Base-by-base conservation (phyloP, 2,797 vertebrate genomes). In the Aselliscus stoliczkanus region DNA sequence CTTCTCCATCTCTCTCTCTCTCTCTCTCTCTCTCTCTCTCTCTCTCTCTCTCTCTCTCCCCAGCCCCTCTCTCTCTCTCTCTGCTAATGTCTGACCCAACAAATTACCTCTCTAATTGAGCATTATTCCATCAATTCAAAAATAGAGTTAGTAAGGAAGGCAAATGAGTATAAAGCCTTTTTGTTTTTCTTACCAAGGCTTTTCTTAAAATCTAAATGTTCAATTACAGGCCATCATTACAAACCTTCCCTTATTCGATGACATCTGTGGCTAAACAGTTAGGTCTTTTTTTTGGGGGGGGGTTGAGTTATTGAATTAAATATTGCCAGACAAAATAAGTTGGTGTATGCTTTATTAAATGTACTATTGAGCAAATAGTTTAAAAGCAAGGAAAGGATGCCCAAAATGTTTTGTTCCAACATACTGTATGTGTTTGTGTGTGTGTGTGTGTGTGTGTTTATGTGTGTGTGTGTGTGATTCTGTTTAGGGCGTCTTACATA, bases 161-260 rank as follows among this genome's bases (percentile, higher is more conserved):
- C 69, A 92, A 85, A 81, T 67, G 84, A 96, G 52, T 93, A 81
- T 92, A 92, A 90, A 73, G 23, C 29, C 42, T 44, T 94, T 93
- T 90, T 93, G 70, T 90, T 96, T 97, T 96, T 96, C 89, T 94
- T 95, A 93, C 89, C 70, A 65, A 83, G 70, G 27, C 83, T 54
- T 95, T 87, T 65, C 85, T 94, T 90, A 95, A 95, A 94, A 82
- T 86, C 80, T 86, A 75, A 79, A 94, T 47, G 37, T 92, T 80
- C 88, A 90, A 95, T 96, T 95, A 84, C 17, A 94, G 69, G 27
- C 72, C n/a, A 90, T 92, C 86, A 95, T 95, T 88, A 77, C 52
- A 94, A 97, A 79, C 52, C 44, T 90, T 94, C 77, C 65, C 56
- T 95, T 95, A 92, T 92, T 95, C 92, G 88, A 95, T 81, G 95